Evolutionary conservation across 2,888 invertebrate species (phyloP).

Genomic region (Abrostola tripartita): DNA sequence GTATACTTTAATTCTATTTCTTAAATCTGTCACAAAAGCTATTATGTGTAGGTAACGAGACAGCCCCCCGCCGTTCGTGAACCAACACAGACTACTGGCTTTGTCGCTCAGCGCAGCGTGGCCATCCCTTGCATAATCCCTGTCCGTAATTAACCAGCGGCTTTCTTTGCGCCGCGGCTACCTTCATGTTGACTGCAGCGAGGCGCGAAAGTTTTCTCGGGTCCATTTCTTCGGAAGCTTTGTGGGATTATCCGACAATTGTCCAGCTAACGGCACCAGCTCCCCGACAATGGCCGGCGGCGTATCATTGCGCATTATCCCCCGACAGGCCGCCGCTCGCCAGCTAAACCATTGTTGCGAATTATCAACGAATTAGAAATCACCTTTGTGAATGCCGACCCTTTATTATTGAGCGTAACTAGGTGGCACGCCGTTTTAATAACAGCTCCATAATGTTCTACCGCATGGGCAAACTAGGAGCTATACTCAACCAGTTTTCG

Average conservation of each 20-base stretch:
- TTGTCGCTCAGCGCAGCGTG: slow-evolving; percentile 75
- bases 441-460: slow-evolving; percentile 57
- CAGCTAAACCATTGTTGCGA: slow-evolving; percentile 77
- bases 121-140: slow-evolving; percentile 80
- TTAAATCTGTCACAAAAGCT: slow-evolving; percentile 55
- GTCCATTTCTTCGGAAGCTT: slow-evolving; percentile 80
- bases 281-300: slow-evolving; percentile 73
- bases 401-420: slow-evolving; percentile 80
- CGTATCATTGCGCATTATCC: slow-evolving; percentile 86
- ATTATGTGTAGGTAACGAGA: slow-evolving; percentile 43
- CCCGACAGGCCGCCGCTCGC: slow-evolving; percentile 72
- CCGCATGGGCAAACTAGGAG: neutral
- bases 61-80: slow-evolving; percentile 83
- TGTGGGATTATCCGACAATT: slow-evolving; percentile 84
- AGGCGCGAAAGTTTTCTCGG: slow-evolving; percentile 84
- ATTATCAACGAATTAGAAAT: slow-evolving; percentile 85
- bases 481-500: slow-evolving; percentile 19
- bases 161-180: slow-evolving; percentile 71
- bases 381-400: slow-evolving; percentile 73
- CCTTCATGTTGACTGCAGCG: slow-evolving; percentile 79
- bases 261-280: slow-evolving; percentile 80
- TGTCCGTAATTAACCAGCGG: slow-evolving; percentile 78
- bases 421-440: slow-evolving; percentile 80
- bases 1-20: slow-evolving; percentile 61
- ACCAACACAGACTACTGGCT: slow-evolving; percentile 69